Evolutionary conservation across 2,888 invertebrate species (phyloP).

Genomic region (Leptopilina drosophilae): DNA sequence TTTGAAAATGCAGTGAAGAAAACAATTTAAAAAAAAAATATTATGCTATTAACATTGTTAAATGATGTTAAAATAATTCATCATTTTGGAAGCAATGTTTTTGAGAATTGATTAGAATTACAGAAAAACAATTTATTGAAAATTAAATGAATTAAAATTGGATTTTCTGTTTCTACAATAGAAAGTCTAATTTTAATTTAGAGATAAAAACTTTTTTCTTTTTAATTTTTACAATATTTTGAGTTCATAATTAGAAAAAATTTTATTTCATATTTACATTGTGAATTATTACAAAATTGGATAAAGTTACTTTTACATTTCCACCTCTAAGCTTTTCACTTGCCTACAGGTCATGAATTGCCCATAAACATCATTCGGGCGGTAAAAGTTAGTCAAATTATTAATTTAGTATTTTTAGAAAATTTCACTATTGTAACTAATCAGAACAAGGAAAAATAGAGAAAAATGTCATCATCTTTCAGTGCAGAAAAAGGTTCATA

Average conservation of each 20-base stretch:
- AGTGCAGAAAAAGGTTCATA: constrained; percentile 20
- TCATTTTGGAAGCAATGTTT: background rate
- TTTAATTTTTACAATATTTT: background rate
- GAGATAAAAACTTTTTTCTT: no score
- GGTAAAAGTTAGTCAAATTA: background rate
- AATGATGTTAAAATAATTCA: background rate
- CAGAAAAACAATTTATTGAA: background rate
- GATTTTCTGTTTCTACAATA: no score
- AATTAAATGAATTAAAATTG: background rate
- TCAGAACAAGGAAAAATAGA: background rate
- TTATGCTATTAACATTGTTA: background rate
- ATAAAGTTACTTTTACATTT: constrained; percentile 8
- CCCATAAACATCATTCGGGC: constrained; percentile 7
- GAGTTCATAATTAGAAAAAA: background rate
- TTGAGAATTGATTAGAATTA: background rate
- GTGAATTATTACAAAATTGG: background rate
- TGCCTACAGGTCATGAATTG: constrained; percentile 22
- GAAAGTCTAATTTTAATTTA: no score
- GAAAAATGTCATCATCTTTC: background rate
- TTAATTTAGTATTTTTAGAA: background rate
- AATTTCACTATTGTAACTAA: constrained; percentile 20
- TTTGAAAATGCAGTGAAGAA: background rate
- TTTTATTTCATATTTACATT: background rate
- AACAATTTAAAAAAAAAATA: background rate
- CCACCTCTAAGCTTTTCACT: constrained; percentile 10